phyloP scores from a whole-genome alignment of 1,140 invertebrate genomes.

The Temnothorax longispinosus region DNA sequence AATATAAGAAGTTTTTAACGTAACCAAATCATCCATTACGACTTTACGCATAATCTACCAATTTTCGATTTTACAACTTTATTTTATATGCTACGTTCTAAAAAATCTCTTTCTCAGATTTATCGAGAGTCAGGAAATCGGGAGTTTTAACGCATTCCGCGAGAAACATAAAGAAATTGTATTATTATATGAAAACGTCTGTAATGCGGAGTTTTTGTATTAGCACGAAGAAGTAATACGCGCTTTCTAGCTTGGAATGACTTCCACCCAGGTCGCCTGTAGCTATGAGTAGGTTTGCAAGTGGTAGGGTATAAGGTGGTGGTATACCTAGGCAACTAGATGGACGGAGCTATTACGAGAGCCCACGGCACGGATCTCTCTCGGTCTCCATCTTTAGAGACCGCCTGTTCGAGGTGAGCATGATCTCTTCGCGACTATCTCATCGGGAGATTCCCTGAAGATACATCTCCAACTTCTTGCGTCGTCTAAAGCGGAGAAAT shows the following conservation, averaged over 20 bases:
- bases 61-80: background rate
- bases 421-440: slow-evolving; percentile 22
- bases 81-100: background rate
- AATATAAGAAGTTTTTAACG: background rate
- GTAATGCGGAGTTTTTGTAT: background rate
- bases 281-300: slow-evolving; percentile 3
- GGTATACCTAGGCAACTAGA: slow-evolving; percentile 21
- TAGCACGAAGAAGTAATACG: slow-evolving; percentile 8
- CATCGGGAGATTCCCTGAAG: slow-evolving; percentile 1
- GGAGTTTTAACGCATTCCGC: background rate
- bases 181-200: background rate
- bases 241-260: slow-evolving; percentile 19
- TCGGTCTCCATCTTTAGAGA: slow-evolving; percentile 30
- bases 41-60: background rate
- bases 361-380: background rate
- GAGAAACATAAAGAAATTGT: background rate
- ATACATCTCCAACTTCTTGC: background rate
- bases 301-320: slow-evolving; percentile 14
- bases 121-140: background rate
- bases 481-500: background rate
- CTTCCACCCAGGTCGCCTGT: background rate
- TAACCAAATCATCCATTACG: background rate
- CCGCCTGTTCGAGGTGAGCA: slow-evolving; percentile 8
- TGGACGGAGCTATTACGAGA: slow-evolving; percentile 22
- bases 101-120: background rate